phyloP scores from a whole-genome alignment of 2,888 invertebrate species.

The Microplitis deprimator region DNA sequence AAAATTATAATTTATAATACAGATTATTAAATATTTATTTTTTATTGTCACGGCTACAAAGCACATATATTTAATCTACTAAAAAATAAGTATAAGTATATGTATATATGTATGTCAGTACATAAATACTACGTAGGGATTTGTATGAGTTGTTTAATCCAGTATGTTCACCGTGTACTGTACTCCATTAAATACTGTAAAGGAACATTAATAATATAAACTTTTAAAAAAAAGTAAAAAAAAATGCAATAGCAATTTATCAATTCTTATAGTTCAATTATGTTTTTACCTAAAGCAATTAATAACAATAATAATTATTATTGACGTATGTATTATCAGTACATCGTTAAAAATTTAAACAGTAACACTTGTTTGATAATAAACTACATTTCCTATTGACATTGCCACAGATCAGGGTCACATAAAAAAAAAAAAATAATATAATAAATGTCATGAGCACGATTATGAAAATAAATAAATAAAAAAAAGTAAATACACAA shows the following conservation, averaged over 20 bases:
- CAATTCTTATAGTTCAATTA: neutral
- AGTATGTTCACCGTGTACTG: neutral
- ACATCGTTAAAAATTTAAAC: neutral
- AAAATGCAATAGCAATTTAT: no score
- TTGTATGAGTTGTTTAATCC: neutral
- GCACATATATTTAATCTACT: constrained; percentile 16
- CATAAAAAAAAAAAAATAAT: neutral
- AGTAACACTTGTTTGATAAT: neutral
- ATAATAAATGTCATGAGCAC: neutral
- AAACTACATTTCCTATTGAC: neutral
- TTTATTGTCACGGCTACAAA: constrained; percentile 18
- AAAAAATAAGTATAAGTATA: neutral
- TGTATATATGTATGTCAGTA: neutral
- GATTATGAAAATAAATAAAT: neutral
- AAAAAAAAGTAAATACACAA: neutral
- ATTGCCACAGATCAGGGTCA: neutral
- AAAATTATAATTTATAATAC: constrained; percentile 22
- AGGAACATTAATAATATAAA: neutral
- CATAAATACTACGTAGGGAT: neutral
- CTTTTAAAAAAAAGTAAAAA: neutral
- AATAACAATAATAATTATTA: neutral
- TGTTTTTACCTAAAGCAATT: neutral
- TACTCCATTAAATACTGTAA: neutral
- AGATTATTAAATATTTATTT: neutral
- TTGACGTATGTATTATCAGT: neutral